phyloP scores from a whole-genome alignment of 2,113 vertebrate genomes.

The Carassius gibelio region DNA sequence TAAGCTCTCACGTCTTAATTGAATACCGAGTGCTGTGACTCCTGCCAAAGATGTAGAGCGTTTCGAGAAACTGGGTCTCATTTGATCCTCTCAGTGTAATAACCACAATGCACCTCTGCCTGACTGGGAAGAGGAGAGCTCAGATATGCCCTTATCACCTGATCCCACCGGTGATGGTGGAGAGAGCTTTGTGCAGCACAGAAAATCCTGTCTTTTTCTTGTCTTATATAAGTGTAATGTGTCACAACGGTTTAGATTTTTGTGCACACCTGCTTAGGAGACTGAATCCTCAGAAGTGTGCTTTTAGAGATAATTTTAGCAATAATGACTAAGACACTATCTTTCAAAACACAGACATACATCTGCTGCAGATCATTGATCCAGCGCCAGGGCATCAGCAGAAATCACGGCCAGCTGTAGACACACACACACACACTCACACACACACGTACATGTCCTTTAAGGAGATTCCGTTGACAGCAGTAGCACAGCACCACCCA shows the following conservation, averaged over 20 bases:
- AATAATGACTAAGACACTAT: conserved; percentile 5
- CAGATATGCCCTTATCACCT: conserved; percentile 21
- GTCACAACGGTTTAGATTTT: conserved; percentile 14
- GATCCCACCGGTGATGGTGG: background rate
- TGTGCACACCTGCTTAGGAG: background rate
- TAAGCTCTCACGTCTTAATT: conserved; percentile 32
- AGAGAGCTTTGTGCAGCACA: background rate
- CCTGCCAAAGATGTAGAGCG: conserved; percentile 10
- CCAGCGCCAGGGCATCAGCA: conserved; percentile 13
- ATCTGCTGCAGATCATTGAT: conserved; percentile 33
- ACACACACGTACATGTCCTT: background rate
- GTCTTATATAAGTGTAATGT: background rate
- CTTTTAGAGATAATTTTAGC: background rate
- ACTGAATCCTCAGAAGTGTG: background rate
- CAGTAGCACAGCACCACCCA: background rate
- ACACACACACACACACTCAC: conserved; percentile 17
- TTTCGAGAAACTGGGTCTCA: conserved; percentile 7
- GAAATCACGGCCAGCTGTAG: conserved; percentile 17
- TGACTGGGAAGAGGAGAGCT: conserved; percentile 8
- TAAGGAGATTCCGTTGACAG: background rate
- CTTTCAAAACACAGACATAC: conserved; percentile 22
- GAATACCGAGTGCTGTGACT: conserved; percentile 29
- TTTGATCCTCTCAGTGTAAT: conserved; percentile 20
- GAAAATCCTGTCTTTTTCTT: background rate
- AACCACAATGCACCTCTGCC: conserved; percentile 1